phyloP scores from a whole-genome alignment of 2,113 vertebrate species.

The Egretta garzetta region DNA sequence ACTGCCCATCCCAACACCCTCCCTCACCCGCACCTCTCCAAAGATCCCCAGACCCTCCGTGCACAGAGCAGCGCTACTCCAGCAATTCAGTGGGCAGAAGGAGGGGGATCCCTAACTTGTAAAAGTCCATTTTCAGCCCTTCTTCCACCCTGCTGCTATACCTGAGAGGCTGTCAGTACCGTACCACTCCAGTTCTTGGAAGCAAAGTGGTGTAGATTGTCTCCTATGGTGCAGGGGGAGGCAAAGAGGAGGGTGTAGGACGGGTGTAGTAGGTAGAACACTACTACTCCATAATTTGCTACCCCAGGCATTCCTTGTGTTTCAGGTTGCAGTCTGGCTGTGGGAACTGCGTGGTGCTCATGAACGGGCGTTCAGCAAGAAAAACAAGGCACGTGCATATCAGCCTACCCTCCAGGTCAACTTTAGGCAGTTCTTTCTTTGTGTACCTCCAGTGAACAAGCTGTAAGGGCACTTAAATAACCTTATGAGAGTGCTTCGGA shows the following conservation, averaged over 20 bases:
- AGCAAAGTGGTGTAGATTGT: neutral
- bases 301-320: neutral
- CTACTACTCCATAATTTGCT: neutral
- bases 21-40: neutral
- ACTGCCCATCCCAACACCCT: neutral
- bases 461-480: neutral
- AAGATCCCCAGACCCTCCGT: neutral
- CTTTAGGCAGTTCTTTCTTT: neutral
- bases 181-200: neutral
- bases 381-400: neutral
- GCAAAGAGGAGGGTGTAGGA: neutral
- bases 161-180: neutral
- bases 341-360: neutral
- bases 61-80: neutral
- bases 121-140: neutral
- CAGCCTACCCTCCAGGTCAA: accelerated
- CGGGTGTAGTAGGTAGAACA: neutral
- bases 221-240: neutral
- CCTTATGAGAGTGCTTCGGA: neutral
- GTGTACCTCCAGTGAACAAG: neutral
- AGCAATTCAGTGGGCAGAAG: neutral
- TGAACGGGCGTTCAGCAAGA: neutral
- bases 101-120: neutral
- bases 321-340: neutral
- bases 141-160: neutral